These are phyloP conservation scores for Temnothorax rugatulus DNA, from an alignment of 2,888 invertebrate genomes.

Conservation along the genomic window DNA sequence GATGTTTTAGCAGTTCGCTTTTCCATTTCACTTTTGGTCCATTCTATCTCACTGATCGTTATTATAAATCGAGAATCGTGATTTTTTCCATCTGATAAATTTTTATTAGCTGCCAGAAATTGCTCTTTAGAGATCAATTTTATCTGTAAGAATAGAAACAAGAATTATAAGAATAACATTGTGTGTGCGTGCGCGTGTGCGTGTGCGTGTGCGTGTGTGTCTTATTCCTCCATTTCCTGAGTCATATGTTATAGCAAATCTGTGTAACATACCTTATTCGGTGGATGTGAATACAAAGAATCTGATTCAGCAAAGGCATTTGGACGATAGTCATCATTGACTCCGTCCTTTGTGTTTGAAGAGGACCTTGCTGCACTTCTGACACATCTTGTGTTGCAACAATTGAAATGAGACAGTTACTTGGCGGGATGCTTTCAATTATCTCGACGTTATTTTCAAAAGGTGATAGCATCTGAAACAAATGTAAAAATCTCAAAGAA, in stretches of 20 bases:
- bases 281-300: neutral
- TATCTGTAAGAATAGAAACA: slow-evolving; percentile 7
- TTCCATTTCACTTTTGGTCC: slow-evolving; percentile 10
- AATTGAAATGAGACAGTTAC: slow-evolving; percentile 1
- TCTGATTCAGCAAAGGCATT: neutral
- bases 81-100: neutral
- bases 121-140: neutral
- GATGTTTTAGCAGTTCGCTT: slow-evolving; percentile 1
- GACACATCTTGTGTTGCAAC: neutral
- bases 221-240: neutral
- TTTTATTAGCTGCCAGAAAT: slow-evolving; percentile 17
- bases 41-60: neutral
- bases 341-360: neutral
- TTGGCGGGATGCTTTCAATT: neutral
- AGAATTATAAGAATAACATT: neutral
- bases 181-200: no score
- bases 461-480: neutral
- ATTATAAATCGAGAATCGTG: slow-evolving; percentile 6
- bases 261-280: neutral
- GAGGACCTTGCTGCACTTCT: neutral
- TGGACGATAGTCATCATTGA: neutral
- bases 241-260: neutral
- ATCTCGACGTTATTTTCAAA: neutral
- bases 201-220: no score
- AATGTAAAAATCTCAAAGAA: neutral